These are phyloP conservation scores for Leptocoma aspasia DNA, from an alignment of 2,113 vertebrate genomes.

Conservation along the genomic window DNA sequence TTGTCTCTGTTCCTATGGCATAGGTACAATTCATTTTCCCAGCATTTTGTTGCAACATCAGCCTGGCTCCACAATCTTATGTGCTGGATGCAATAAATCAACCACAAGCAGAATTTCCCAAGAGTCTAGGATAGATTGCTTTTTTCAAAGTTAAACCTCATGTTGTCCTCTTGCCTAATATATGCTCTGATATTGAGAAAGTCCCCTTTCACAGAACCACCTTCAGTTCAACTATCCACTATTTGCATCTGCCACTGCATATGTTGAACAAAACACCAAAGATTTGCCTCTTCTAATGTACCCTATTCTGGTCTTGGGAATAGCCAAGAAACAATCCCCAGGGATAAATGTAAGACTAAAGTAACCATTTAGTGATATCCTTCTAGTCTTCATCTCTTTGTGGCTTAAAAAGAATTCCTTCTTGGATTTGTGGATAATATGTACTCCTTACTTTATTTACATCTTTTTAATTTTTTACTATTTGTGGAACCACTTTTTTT, in stretches of 20 bases:
- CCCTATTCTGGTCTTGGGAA: background rate
- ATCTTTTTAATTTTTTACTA: background rate
- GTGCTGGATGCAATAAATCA: background rate
- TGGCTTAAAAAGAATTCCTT: background rate
- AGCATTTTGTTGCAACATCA: background rate
- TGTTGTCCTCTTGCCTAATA: background rate
- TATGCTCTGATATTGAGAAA: background rate
- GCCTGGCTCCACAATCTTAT: background rate
- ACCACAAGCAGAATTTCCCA: background rate
- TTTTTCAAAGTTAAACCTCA: background rate
- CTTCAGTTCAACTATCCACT: background rate
- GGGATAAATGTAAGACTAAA: background rate
- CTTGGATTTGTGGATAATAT: background rate
- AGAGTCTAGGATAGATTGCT: background rate
- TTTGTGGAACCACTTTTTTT: background rate
- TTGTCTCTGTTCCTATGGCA: background rate
- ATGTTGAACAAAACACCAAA: background rate
- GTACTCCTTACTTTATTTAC: background rate
- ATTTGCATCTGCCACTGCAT: background rate
- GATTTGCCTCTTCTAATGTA: background rate
- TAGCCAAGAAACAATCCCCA: background rate
- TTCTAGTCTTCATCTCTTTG: background rate
- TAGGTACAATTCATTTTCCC: background rate
- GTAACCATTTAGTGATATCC: background rate
- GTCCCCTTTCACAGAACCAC: background rate